phyloP scores from a whole-genome alignment of 2,888 invertebrate genomes.

The Andrena marginata region DNA sequence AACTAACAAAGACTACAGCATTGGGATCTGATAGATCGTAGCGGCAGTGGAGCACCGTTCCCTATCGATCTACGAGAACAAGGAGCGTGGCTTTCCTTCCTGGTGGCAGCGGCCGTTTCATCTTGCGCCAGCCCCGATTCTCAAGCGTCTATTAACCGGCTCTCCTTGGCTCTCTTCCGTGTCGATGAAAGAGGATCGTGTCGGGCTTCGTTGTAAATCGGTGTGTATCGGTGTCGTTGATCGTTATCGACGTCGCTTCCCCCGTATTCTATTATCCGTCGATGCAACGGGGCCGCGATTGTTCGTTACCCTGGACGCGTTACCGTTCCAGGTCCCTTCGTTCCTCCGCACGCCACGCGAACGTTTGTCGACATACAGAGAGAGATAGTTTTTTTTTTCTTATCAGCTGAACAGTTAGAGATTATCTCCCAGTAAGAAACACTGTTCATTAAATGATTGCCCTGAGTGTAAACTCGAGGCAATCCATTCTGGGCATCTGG shows the following conservation, averaged over 20 bases:
- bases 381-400: slow-evolving; percentile 23
- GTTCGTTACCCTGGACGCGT: slow-evolving; percentile 38
- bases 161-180: slow-evolving; percentile 7
- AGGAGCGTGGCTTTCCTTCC: slow-evolving; percentile 12
- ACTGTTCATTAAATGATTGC: neutral
- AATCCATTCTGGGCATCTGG: neutral
- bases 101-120: slow-evolving; percentile 15
- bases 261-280: slow-evolving; percentile 48
- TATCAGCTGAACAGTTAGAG: neutral
- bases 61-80: slow-evolving; percentile 38
- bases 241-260: slow-evolving; percentile 46
- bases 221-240: slow-evolving; percentile 50
- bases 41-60: neutral
- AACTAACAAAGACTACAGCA: slow-evolving; percentile 14
- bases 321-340: neutral
- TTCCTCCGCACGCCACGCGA: slow-evolving; percentile 9
- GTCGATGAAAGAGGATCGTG: slow-evolving; percentile 45
- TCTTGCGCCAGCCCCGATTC: slow-evolving; percentile 20
- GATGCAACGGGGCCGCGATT: slow-evolving; percentile 45
- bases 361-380: slow-evolving; percentile 5
- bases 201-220: slow-evolving; percentile 46
- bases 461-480: no score
- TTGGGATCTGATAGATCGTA: slow-evolving; percentile 36
- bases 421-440: neutral
- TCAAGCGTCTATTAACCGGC: slow-evolving; percentile 36